A percentile compares a stretch with the other conserved stretches of the same genome.
These are phyloP conservation scores for Tenodera sinensis DNA, from an alignment of 2,888 invertebrate genomes.

Conservation along the genomic window DNA sequence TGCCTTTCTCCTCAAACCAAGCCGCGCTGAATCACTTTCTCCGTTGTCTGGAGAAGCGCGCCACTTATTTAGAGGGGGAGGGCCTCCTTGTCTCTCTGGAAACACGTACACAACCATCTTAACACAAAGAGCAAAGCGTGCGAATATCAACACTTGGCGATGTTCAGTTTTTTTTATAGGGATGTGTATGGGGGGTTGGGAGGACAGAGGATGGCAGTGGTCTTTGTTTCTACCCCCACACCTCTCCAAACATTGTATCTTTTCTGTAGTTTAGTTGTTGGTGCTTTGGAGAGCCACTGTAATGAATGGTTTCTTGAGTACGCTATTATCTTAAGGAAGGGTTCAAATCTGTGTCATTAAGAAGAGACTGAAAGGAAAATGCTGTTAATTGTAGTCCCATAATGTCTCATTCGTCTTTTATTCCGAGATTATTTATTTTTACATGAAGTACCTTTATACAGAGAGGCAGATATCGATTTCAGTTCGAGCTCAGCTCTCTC, in stretches of 20 bases:
- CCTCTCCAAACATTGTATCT: background rate
- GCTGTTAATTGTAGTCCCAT: background rate
- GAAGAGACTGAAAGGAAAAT: background rate
- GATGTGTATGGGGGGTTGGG: background rate
- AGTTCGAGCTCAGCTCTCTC: too few relatives aligned
- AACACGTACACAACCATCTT: background rate
- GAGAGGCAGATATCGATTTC: too few relatives aligned
- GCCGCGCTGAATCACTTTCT: background rate
- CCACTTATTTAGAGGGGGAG: background rate
- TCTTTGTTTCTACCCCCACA: background rate
- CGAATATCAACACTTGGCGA: background rate
- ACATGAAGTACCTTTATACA: too few relatives aligned
- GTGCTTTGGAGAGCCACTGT: background rate
- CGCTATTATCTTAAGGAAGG: background rate
- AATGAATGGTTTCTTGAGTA: slow-evolving; percentile 1
- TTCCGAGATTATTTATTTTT: background rate
- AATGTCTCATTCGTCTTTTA: background rate
- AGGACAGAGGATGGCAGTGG: background rate
- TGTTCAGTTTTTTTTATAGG: background rate
- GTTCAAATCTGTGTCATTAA: background rate
- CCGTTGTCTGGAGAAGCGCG: background rate
- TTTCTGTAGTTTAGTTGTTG: background rate
- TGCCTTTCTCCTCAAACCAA: background rate
- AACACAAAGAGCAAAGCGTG: background rate
- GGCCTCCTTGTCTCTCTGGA: background rate